Conservation (phyloP, 2,888 invertebrate genomes). For the Ptilodon capucinus region DNA sequence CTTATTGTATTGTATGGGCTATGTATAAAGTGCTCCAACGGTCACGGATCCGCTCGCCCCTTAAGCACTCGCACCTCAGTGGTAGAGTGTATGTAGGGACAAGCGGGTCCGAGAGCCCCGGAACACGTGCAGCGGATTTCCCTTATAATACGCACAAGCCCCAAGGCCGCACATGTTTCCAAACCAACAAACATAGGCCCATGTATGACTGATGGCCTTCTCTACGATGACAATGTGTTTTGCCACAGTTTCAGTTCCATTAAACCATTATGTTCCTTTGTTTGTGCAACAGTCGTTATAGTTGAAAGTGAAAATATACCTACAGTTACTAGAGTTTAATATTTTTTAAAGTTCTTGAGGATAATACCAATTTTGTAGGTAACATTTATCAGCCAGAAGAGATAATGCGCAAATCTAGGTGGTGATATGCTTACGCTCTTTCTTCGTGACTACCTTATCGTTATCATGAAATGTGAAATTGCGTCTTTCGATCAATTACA, state of each 20-base stretch:
- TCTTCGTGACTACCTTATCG: not conserved
- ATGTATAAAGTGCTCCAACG: slow-evolving; percentile 35
- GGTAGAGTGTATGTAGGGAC: too few relatives aligned
- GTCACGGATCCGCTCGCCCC: too few relatives aligned
- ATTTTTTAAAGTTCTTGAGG: not conserved
- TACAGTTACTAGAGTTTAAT: too few relatives aligned
- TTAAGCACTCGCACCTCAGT: too few relatives aligned
- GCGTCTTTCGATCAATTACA: not conserved
- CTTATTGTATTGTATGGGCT: slow-evolving; percentile 44
- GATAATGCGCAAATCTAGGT: not conserved
- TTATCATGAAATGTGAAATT: not conserved
- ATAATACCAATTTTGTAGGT: not conserved
- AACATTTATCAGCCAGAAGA: not conserved
- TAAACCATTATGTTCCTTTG: not conserved
- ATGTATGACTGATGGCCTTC: slow-evolving; percentile 17
- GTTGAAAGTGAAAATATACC: too few relatives aligned
- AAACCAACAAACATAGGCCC: slow-evolving; percentile 43
- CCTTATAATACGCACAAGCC: slow-evolving; percentile 37
- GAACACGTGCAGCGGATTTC: slow-evolving; percentile 56
- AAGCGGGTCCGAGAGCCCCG: too few relatives aligned
- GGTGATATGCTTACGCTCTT: not conserved
- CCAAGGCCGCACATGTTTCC: slow-evolving; percentile 59
- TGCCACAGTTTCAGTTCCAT: not conserved
- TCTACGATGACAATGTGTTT: slow-evolving; percentile 8
- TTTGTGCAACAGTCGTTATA: too few relatives aligned